Evolutionary conservation across 2,888 invertebrate genomes (phyloP).

Genomic region (Eupithecia inturbata): DNA sequence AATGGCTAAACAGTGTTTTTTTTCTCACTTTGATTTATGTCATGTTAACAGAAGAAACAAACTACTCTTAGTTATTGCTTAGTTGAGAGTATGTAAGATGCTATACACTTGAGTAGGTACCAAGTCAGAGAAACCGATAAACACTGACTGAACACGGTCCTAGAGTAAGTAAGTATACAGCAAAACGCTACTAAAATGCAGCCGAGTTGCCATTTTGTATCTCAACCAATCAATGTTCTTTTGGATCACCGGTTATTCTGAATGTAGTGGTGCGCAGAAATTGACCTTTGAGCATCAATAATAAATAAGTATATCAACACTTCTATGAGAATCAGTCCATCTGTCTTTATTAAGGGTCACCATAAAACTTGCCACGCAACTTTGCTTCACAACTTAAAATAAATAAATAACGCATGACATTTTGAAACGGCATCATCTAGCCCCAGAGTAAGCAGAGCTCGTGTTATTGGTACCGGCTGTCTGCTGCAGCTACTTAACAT

Average conservation of each 20-base stretch:
- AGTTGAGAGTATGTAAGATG: background rate
- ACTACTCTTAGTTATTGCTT: background rate
- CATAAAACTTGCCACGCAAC: background rate
- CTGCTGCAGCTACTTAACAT: background rate
- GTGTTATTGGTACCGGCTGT: background rate
- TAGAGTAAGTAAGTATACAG: background rate
- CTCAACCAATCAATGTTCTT: background rate
- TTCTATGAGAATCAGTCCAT: background rate
- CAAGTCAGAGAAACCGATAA: background rate
- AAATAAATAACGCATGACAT: background rate
- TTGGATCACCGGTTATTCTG: background rate
- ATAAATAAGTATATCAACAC: background rate
- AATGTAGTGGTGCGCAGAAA: background rate
- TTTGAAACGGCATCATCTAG: background rate
- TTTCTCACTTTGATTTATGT: background rate
- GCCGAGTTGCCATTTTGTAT: background rate
- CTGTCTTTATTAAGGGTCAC: background rate
- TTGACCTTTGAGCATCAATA: background rate
- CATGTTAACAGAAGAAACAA: background rate
- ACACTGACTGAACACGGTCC: background rate
- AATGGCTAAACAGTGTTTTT: background rate
- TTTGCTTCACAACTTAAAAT: background rate
- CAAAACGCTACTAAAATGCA: background rate
- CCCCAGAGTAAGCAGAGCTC: background rate
- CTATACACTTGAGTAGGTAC: background rate